Conservation (phyloP, 2,113 vertebrate genomes). For the Merops nubicus region DNA sequence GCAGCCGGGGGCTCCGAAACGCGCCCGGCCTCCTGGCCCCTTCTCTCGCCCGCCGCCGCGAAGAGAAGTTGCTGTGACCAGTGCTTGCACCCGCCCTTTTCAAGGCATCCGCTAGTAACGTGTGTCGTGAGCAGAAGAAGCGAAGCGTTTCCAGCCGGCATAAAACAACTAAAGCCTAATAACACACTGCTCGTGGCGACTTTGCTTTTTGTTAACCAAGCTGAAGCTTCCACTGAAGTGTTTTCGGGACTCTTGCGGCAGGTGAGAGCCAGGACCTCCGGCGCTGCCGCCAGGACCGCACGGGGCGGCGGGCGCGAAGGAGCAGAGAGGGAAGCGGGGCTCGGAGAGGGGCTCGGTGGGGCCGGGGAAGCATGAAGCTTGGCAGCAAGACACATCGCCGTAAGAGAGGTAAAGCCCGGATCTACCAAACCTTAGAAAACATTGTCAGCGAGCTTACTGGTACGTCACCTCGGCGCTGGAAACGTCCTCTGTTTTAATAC, state of each 20-base stretch:
- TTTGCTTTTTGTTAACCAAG: neutral
- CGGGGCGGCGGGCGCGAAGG: no score
- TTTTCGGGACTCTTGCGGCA: neutral
- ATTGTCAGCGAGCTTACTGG: fast-evolving
- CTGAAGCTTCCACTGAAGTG: neutral
- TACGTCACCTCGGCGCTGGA: fast-evolving
- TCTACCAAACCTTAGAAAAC: no score
- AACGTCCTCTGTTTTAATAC: neutral
- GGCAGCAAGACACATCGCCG: neutral
- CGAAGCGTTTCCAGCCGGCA: neutral
- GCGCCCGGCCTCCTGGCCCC: neutral
- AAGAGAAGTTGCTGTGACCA: fast-evolving
- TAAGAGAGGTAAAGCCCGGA: fast-evolving
- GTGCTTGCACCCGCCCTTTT: fast-evolving
- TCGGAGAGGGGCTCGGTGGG: neutral
- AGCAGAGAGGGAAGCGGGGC: no score
- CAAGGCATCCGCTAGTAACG: fast-evolving
- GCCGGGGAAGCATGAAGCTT: fast-evolving
- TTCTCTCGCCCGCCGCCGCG: neutral
- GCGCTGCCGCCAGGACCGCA: neutral
- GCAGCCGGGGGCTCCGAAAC: fast-evolving
- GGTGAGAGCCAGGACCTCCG: neutral
- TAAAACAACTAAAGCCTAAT: neutral
- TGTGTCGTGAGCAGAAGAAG: fast-evolving
- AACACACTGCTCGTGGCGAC: neutral